Base-by-base conservation (phyloP, 64 coral and sea anemone species). In the Acropora tenuis region DNA sequence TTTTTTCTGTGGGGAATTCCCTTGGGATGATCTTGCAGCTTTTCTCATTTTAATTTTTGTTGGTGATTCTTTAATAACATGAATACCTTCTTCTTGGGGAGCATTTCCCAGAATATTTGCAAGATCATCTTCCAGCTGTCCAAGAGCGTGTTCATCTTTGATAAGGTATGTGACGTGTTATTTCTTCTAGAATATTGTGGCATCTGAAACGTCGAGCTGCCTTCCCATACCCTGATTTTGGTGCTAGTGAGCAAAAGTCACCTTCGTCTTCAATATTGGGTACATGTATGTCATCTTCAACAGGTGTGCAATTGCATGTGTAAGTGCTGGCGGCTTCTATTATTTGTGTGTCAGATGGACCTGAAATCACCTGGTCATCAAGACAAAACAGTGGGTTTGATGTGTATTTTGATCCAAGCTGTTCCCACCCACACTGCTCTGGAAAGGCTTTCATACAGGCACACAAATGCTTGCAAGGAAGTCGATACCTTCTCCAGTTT, bases 391-490 rank as follows among this genome's bases (percentile, higher is more conserved):
- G 75, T 6, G 87, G 87, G 68, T 61, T 89, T 6, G 19, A 42
- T n/a, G 18, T 17, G 55, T 79, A 89, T 15, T 13, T 16, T 0
- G 73, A 55, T 48, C 87, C 78, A 17, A 89, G 30, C n/a, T 15
- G n/a, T 16, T 89, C 87, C 87, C 87, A 89, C 11, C 30, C 52
- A 47, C 74, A 89, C 30, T 30, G 30, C 13, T 42, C 73, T 41
- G 75, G 41, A 30, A 19, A 50, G 43, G 57, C 63, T 7, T 20
- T n/a, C 20, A 89, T 78, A 8, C 78, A 43, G 30, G 55, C 15
- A 50, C 87, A 89, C n/a, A 89, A 78, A 79, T 89, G 87, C 42
- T 89, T 89, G 67, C 87, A 89, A 48, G 74, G 87, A 11, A 89
- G 77, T 13, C 52, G 55, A 68, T 89, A 53, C 6, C 73, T 30